phyloP scores from a whole-genome alignment of 2,797 vertebrate genomes.

The Orientallactaga sibirica region DNA sequence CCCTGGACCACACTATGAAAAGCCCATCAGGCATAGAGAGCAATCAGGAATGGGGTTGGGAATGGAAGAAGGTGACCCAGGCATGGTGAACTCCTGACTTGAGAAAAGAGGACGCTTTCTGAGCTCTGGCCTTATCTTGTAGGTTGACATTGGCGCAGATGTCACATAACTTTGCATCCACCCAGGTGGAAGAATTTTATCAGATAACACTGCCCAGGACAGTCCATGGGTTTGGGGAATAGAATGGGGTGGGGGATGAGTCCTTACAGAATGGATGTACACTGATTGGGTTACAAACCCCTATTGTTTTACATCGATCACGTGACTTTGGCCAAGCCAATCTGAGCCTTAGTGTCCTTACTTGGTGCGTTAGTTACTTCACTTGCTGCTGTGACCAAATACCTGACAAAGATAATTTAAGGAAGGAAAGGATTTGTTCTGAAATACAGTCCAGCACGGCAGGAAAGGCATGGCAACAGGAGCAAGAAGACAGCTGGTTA shows the following conservation, averaged over 20 bases:
- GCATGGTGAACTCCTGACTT: background rate
- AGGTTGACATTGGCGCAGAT: background rate
- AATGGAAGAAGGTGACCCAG: background rate
- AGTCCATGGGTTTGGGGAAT: background rate
- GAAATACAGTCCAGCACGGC: too few species aligned
- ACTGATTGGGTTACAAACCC: background rate
- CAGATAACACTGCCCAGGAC: too few species aligned
- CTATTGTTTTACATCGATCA: background rate
- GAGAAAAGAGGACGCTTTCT: background rate
- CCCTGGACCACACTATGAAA: background rate
- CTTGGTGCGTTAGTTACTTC: too few species aligned
- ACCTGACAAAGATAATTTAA: too few species aligned
- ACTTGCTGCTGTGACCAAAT: too few species aligned
- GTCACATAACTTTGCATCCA: background rate
- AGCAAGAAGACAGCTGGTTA: too few species aligned
- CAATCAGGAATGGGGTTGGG: background rate
- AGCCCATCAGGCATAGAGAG: background rate
- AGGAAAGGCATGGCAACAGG: too few species aligned
- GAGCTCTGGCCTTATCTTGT: background rate
- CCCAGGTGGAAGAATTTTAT: background rate
- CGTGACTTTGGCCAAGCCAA: background rate
- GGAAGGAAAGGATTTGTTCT: too few species aligned
- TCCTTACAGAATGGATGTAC: background rate
- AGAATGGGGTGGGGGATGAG: background rate
- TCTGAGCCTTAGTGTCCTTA: background rate